These are phyloP conservation scores for Siniperca scherzeri DNA, from an alignment of 2,797 vertebrate species.

Conservation along the genomic window DNA sequence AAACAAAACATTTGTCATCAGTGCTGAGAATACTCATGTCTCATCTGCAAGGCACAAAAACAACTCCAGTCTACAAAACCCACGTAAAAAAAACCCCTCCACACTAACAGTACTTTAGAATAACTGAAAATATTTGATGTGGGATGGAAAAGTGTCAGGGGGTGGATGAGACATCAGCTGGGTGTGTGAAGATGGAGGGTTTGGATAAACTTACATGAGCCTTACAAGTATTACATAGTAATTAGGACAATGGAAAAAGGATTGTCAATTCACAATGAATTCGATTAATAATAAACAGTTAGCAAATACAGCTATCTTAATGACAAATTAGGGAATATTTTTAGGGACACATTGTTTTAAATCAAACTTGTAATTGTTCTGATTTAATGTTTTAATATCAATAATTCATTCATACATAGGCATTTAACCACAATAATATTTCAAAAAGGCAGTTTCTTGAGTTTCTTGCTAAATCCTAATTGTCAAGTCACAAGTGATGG, in stretches of 20 bases:
- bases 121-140: not conserved
- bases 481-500: not conserved
- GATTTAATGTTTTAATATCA: not conserved
- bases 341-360: not conserved
- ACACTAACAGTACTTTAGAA: not conserved
- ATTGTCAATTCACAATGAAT: not conserved
- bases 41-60: not conserved
- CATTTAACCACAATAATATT: fast-evolving
- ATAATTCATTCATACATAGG: fast-evolving
- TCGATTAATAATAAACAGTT: not conserved
- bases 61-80: not conserved
- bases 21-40: not conserved
- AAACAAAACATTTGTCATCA: not conserved
- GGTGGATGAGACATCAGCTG: not conserved
- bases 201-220: not conserved
- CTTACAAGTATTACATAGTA: too few relatives aligned
- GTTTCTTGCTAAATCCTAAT: not conserved
- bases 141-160: not conserved
- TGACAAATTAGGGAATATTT: not conserved
- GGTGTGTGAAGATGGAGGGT: not conserved
- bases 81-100: not conserved
- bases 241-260: too few relatives aligned
- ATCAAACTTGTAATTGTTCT: too few relatives aligned
- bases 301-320: not conserved
- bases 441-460: not conserved